Evolutionary conservation across 2,797 vertebrate species (phyloP).

Genomic region (Xiphorhynchus erythropygius): DNA sequence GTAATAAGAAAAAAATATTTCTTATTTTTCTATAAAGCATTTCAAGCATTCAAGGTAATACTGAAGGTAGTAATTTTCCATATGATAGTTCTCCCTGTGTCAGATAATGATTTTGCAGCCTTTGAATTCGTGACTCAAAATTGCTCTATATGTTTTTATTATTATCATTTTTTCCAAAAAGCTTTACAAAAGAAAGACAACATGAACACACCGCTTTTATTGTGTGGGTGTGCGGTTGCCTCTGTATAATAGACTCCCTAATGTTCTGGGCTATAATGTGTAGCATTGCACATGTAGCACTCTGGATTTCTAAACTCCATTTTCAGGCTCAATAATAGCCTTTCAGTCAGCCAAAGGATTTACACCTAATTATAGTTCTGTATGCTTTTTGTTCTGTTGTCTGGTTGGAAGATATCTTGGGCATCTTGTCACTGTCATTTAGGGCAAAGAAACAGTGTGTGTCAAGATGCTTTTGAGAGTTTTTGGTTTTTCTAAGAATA

Average conservation of each 20-base stretch:
- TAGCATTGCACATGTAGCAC: not conserved
- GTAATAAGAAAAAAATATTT: not conserved
- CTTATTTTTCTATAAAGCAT: conserved; percentile 27
- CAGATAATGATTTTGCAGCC: conserved; percentile 40
- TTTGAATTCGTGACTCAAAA: conserved; percentile 33
- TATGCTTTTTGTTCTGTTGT: not conserved
- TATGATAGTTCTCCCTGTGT: conserved; percentile 10
- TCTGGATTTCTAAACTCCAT: conserved; percentile 23
- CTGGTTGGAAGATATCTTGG: not conserved
- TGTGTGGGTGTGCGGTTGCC: not conserved
- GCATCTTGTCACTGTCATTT: not conserved
- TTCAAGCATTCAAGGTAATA: conserved; percentile 16
- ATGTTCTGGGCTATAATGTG: conserved; percentile 3
- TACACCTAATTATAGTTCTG: conserved; percentile 1
- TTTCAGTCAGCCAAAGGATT: conserved; percentile 20
- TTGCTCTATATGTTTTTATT: conserved; percentile 48
- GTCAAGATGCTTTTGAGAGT: not conserved
- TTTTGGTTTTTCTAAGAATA: not conserved
- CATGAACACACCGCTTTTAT: not conserved
- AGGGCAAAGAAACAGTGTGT: not conserved
- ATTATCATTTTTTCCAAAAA: conserved; percentile 50
- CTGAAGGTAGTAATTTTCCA: conserved; percentile 39
- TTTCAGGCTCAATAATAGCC: conserved; percentile 41
- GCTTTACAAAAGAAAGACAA: conserved; percentile 58
- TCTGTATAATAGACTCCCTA: conserved; percentile 3